phyloP scores from a whole-genome alignment of 1,140 invertebrate genomes.

The Aphelinus certus region DNA sequence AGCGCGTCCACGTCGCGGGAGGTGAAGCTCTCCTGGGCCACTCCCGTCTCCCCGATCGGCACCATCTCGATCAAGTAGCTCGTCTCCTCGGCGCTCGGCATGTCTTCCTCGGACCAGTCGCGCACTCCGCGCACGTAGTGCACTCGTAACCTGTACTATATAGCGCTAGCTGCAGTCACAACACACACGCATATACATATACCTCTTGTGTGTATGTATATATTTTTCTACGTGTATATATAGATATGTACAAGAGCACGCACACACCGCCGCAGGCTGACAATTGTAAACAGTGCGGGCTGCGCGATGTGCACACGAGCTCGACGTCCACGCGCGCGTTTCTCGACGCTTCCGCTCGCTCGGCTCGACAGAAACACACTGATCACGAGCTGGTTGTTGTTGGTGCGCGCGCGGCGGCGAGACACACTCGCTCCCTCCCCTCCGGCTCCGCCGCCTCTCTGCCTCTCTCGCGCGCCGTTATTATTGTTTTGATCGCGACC shows the following conservation, averaged over 20 bases:
- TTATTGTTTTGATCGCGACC: slow-evolving; percentile 62
- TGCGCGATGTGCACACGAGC: no score
- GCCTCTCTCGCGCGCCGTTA: slow-evolving; percentile 48
- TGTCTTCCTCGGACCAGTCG: slow-evolving; percentile 26
- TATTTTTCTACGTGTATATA: background rate
- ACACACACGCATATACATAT: no score
- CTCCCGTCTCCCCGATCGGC: slow-evolving; percentile 50
- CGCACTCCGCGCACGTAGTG: no score
- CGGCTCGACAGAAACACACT: slow-evolving; percentile 36
- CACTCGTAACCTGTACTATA: no score
- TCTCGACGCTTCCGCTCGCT: slow-evolving; percentile 3
- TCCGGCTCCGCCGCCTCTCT: slow-evolving; percentile 13
- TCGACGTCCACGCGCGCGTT: background rate
- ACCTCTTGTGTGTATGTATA: slow-evolving; percentile 12
- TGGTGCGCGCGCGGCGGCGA: no score
- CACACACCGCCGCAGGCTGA: no score
- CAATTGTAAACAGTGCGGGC: no score
- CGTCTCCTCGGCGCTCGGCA: slow-evolving; percentile 63
- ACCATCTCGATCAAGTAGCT: slow-evolving; percentile 62
- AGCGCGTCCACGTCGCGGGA: slow-evolving; percentile 72
- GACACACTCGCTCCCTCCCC: slow-evolving; percentile 13
- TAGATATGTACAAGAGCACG: no score
- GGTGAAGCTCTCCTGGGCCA: slow-evolving; percentile 60
- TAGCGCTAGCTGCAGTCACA: no score
- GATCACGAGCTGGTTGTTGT: slow-evolving; percentile 20